A percentile compares a stretch with the other conserved stretches of the same genome.
Conservation (phyloP, 1,140 invertebrate genomes). For the Heliothis virescens region DNA sequence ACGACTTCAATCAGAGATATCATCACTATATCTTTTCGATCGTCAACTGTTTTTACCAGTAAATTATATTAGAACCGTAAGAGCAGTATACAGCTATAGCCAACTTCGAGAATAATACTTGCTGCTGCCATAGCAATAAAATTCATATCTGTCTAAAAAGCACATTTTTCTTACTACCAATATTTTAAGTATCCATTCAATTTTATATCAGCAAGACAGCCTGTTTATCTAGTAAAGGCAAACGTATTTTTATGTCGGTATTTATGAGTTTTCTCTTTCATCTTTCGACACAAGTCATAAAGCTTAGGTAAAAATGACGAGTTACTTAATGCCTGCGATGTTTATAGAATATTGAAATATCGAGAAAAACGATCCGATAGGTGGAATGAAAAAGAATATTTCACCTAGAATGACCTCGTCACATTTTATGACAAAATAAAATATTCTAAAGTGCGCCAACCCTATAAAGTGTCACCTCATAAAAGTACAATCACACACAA, state of each 20-base stretch:
- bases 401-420: neutral
- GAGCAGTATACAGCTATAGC: too few relatives aligned
- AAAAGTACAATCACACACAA: slow-evolving; percentile 12
- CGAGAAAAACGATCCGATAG: neutral
- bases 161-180: neutral
- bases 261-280: slow-evolving; percentile 26
- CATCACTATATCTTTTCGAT: too few relatives aligned
- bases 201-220: slow-evolving; percentile 10
- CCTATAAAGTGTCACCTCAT: slow-evolving; percentile 1
- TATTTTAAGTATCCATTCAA: neutral
- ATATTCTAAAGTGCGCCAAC: slow-evolving; percentile 11
- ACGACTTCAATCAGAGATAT: too few relatives aligned
- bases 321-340: slow-evolving; percentile 11
- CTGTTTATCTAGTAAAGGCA: slow-evolving; percentile 21
- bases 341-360: slow-evolving; percentile 28
- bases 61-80: too few relatives aligned
- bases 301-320: slow-evolving; percentile 27
- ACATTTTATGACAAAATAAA: slow-evolving; percentile 17
- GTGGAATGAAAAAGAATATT: slow-evolving; percentile 3
- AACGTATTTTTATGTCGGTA: slow-evolving; percentile 13
- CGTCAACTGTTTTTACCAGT: too few relatives aligned
- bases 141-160: neutral
- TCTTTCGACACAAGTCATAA: slow-evolving; percentile 20
- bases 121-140: neutral
- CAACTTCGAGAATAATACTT: too few relatives aligned